These are phyloP conservation scores for Platorchestia sp. DNA, from an alignment of 1,140 invertebrate genomes.

Conservation along the genomic window DNA sequence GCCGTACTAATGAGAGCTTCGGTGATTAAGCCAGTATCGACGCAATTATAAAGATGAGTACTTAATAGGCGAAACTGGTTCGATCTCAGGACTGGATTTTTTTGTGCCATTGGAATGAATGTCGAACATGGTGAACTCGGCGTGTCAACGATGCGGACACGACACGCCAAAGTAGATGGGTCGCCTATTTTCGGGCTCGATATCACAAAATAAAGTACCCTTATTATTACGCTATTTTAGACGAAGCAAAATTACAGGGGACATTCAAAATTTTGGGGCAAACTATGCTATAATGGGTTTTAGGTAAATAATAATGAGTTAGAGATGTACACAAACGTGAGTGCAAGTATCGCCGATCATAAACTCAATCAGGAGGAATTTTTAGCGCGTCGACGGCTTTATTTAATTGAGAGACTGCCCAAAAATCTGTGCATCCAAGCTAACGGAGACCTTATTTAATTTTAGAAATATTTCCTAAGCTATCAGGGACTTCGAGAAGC, in stretches of 20 bases:
- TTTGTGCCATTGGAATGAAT: slow-evolving; percentile 18
- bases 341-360: background rate
- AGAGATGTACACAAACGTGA: background rate
- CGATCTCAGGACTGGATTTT: background rate
- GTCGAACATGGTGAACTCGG: background rate
- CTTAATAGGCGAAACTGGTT: slow-evolving; percentile 47
- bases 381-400: too few species aligned
- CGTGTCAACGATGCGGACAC: slow-evolving; percentile 21
- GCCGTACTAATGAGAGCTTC: slow-evolving; percentile 38
- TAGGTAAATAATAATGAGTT: background rate
- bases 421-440: background rate
- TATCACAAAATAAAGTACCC: background rate
- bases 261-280: background rate
- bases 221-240: background rate
- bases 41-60: slow-evolving; percentile 55
- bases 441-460: background rate
- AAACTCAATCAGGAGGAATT: background rate
- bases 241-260: background rate
- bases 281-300: background rate
- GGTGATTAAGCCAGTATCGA: slow-evolving; percentile 54
- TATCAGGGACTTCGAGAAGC: background rate
- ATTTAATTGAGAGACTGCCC: background rate
- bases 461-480: background rate
- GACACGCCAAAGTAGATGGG: background rate
- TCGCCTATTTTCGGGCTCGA: background rate